Evolutionary conservation across 1,140 invertebrate species (phyloP), one percentile per base, ranked within the genome.

Genomic region (Meloidogyne exigua): DNA sequence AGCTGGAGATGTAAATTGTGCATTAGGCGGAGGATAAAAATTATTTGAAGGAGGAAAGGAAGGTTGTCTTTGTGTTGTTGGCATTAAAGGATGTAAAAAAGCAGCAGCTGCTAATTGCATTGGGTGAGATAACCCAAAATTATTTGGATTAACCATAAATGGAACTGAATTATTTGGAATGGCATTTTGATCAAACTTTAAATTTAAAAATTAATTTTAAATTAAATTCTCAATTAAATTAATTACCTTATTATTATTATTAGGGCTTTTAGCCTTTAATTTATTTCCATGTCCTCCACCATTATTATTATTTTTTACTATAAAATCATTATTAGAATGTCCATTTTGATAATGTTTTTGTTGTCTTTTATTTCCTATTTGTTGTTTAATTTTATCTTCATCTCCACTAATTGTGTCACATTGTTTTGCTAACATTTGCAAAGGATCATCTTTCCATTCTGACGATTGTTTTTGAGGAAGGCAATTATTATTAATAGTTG

Each of bases 351-450:
- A 42, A 44, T n/a, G 7, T 12, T 25, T 49, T 42, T 57, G 68
- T 70, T 28, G 28, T 42, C 36, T 57, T 57, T 57, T 57, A 57
- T 57, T 57, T 44, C 68, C 68, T 36, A 26, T 42, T 73, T 62
- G 71, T 65, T 25, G 21, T 28, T 32, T 25, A 57, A 57, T 65
- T 36, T 73, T 62, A 21, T 28, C 71, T 65, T 42, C 49, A 7
- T 62, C 71, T 32, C 71, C 71, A 32, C 71, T 73, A 65, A 73
- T 73, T 36, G 71, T 73, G 57, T 73, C 71, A 65, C 71, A 73
- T 32, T 73, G 71, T 32, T 73, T 73, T 36, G 71, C 71, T 32
- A 73, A 63, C 71, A 73, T 73, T 63, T 73, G 71, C 10, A 73
- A 21, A 28, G 71, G 71, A 57, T 57, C 49, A n/a, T 73, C 71